Evolutionary conservation across 2,888 invertebrate genomes (phyloP).

Genomic region (Amorpha juglandis): DNA sequence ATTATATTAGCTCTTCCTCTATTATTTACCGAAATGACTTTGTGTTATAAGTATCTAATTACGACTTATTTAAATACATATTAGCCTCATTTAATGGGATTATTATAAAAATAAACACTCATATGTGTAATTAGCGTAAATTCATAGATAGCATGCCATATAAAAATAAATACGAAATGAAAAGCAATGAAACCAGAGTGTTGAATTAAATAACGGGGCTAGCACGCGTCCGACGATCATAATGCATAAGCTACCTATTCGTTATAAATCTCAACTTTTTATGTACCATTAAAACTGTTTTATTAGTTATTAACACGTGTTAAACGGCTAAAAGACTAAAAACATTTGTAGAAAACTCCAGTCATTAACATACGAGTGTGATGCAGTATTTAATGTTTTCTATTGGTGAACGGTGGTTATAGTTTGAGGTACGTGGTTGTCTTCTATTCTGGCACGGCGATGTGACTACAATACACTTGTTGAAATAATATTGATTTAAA

Average conservation of each 20-base stretch:
- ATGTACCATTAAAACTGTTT: conserved; percentile 81
- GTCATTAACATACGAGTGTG: conserved; percentile 65
- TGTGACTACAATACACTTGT: too few relatives aligned
- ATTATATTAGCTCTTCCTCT: not conserved
- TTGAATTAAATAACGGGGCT: conserved; percentile 51
- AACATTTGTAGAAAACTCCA: conserved; percentile 79
- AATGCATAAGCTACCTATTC: conserved; percentile 72
- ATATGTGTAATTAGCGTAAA: conserved; percentile 5
- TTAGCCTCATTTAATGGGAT: not conserved
- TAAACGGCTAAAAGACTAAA: conserved; percentile 75
- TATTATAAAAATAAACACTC: not conserved
- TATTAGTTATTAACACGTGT: conserved; percentile 84
- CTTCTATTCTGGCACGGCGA: too few relatives aligned
- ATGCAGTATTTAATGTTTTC: conserved; percentile 28
- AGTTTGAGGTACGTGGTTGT: not conserved
- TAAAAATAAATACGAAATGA: conserved; percentile 41
- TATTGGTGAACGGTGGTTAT: not conserved
- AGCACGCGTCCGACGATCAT: conserved; percentile 70
- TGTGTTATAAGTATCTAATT: not conserved
- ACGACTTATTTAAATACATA: not conserved
- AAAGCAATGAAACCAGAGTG: conserved; percentile 60
- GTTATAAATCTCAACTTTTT: conserved; percentile 83
- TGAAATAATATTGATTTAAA: too few relatives aligned
- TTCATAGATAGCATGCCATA: not conserved
- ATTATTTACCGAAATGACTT: not conserved